Conservation (phyloP, 2,888 invertebrate species). For the Ophion obscuratus region DNA sequence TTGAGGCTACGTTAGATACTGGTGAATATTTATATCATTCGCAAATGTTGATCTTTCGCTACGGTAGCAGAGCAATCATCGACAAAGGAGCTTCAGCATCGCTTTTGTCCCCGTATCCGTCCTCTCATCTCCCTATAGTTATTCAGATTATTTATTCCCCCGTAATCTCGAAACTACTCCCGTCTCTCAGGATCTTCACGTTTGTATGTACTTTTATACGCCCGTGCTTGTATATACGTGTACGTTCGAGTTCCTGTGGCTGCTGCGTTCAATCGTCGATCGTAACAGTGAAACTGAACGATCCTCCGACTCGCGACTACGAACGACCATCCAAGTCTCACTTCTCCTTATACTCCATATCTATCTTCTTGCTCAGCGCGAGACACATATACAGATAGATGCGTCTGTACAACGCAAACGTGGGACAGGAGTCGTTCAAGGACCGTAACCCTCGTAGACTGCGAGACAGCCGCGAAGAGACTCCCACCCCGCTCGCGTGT, state of each 20-base stretch:
- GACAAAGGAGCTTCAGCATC: conserved; percentile 42
- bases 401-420: conserved; percentile 48
- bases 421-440: conserved; percentile 61
- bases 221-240: neutral
- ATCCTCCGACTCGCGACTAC: conserved; percentile 63
- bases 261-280: conserved; percentile 65
- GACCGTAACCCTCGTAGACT: conserved; percentile 56
- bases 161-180: conserved; percentile 54
- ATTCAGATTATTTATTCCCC: conserved; percentile 64
- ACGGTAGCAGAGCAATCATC: conserved; percentile 37
- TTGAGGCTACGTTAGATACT: neutral
- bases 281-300: conserved; percentile 68
- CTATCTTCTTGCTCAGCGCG: conserved; percentile 35
- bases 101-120: conserved; percentile 25
- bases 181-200: conserved; percentile 21
- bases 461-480: conserved; percentile 37
- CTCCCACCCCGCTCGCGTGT: conserved; percentile 45
- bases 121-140: conserved; percentile 40
- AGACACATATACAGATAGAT: conserved; percentile 22
- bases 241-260: conserved; percentile 22
- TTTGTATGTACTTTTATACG: neutral
- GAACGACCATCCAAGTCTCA: conserved; percentile 48
- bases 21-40: conserved; percentile 3
- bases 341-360: conserved; percentile 41
- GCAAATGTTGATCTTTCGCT: conserved; percentile 19